Conservation (phyloP, 92 coral and sea anemone species). For the Heteractis magnifica region DNA sequence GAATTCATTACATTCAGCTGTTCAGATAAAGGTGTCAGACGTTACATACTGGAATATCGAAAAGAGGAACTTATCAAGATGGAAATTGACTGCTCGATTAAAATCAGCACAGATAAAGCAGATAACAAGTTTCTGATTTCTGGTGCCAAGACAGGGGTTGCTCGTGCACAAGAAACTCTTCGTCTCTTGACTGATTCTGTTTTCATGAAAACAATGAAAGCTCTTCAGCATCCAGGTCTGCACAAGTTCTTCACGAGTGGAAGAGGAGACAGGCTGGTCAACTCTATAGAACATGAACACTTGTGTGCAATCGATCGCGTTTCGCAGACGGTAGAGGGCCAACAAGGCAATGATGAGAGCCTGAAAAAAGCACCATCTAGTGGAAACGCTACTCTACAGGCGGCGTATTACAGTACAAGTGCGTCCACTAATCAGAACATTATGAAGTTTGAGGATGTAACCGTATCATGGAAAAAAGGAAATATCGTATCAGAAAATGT, state of each 20-base stretch:
- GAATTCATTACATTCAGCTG: constrained; percentile 32
- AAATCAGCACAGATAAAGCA: constrained; percentile 29
- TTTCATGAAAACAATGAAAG: constrained; percentile 3
- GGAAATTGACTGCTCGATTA: constrained; percentile 37
- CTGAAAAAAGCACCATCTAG: not conserved
- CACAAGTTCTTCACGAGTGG: constrained; percentile 44
- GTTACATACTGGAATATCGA: constrained; percentile 51
- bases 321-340: not conserved
- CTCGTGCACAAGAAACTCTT: constrained; percentile 14
- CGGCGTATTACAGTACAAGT: not conserved
- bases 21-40: constrained; percentile 40
- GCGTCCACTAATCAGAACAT: too few species aligned
- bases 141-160: constrained; percentile 41
- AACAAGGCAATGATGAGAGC: not conserved
- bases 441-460: too few species aligned
- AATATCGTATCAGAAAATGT: too few species aligned
- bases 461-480: too few species aligned
- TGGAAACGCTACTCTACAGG: not conserved
- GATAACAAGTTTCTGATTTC: constrained; percentile 41
- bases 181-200: constrained; percentile 20
- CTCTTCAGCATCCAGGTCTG: constrained; percentile 58
- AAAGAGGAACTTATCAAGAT: constrained; percentile 48
- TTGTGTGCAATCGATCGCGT: constrained; percentile 11
- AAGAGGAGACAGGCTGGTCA: constrained; percentile 49
- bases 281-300: constrained; percentile 49